A percentile compares a stretch with the other conserved stretches of the same genome.
phyloP scores from a whole-genome alignment of 2,113 vertebrate genomes.

The Phyllostomus discolor region DNA sequence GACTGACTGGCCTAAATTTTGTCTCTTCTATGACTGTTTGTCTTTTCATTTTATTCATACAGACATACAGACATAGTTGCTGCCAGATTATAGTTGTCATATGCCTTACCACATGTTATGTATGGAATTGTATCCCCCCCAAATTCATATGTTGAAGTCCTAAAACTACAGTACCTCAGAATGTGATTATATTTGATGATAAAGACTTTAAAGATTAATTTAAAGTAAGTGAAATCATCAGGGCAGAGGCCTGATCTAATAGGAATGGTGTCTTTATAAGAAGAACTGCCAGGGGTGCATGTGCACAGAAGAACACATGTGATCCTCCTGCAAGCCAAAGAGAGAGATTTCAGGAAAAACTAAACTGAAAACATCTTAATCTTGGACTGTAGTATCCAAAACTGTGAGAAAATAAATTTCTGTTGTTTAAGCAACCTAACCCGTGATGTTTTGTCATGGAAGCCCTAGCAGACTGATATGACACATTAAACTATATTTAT shows the following conservation, averaged over 20 bases:
- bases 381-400: background rate
- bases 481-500: background rate
- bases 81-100: background rate
- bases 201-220: background rate
- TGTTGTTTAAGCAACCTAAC: background rate
- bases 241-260: background rate
- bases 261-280: background rate
- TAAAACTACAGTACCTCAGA: background rate
- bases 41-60: background rate
- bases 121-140: background rate
- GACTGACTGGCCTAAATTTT: background rate
- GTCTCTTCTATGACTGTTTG: background rate
- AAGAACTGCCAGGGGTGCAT: background rate
- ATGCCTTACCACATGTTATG: background rate
- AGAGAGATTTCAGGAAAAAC: background rate
- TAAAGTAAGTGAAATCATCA: background rate
- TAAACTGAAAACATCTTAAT: background rate
- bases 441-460: background rate
- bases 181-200: background rate
- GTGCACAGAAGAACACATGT: background rate
- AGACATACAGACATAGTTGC: background rate
- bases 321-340: background rate
- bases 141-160: background rate
- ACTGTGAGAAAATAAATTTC: background rate
- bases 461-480: background rate